phyloP scores from a whole-genome alignment of 1,140 invertebrate genomes.

The Trypoxylus dichotomus region DNA sequence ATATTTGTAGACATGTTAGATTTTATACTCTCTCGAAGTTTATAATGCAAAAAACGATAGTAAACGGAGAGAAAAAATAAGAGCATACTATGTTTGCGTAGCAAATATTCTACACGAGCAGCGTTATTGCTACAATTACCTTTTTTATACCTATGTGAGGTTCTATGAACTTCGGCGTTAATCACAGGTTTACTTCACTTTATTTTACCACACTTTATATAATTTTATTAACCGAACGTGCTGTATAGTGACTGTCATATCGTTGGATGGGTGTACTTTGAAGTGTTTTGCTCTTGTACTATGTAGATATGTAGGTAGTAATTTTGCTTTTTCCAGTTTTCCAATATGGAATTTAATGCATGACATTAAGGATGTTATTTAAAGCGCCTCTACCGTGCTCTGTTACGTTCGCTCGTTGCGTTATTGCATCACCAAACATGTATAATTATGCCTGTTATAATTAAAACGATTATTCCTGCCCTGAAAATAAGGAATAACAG shows the following conservation, averaged over 20 bases:
- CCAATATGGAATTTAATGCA: slow-evolving; percentile 14
- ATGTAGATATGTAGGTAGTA: neutral
- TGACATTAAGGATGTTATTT: slow-evolving; percentile 13
- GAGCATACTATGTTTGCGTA: neutral
- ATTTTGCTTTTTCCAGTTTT: neutral
- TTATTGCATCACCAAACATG: slow-evolving; percentile 18
- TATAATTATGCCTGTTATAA: slow-evolving; percentile 1
- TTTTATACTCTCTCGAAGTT: too few species aligned
- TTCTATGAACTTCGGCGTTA: neutral
- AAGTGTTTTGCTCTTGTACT: neutral
- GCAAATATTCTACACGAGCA: neutral
- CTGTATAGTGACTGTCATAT: neutral
- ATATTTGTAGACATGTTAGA: too few species aligned
- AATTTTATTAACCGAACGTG: neutral
- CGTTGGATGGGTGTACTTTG: neutral
- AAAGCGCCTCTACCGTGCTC: neutral
- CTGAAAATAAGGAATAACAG: neutral
- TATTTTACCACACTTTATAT: slow-evolving; percentile 6
- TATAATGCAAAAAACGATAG: too few species aligned
- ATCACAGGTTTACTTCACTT: neutral
- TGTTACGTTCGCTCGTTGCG: neutral
- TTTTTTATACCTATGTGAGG: neutral
- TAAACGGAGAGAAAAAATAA: too few species aligned
- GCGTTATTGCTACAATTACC: neutral
- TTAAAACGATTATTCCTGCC: neutral